Evolutionary conservation across 2,888 invertebrate species (phyloP), one percentile per base, ranked within the genome.

Genomic region (Monoplex corrugatus): DNA sequence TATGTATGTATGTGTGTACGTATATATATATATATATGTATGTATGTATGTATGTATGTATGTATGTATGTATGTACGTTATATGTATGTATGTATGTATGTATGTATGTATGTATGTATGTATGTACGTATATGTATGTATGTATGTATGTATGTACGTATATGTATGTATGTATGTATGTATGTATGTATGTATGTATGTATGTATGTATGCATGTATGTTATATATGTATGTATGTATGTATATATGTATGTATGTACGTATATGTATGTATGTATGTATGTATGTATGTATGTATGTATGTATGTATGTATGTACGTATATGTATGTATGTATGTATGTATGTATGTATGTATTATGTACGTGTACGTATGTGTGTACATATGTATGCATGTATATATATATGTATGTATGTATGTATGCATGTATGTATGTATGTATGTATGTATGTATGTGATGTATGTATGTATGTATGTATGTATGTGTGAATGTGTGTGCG

Each of bases 111-210:
- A 6, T 68, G n/a, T 68, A 6, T 68, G 63, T 68, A 6, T 68
- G 63, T 63, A 0, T n/a, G n/a, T n/a, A n/a, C 19, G 19, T 50
- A 1, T 50, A 1, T 50, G 50, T 50, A 0, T 50, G 50, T 38
- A 43, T 35, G 32, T 32, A 38, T 32, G n/a, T n/a, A 32, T 57
- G 57, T 8, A 45, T 45, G 57, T 13, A 23, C 5, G 13, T 86
- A 35, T 63, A 63, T 57, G 63, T 63, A 63, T 86, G 38, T 86
- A 86, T 63, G 63, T 86, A 86, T 86, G 63, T 86, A 86, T 63
- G 63, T 63, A 86, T 86, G 63, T 68, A 86, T 86, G 63, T 8
- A 86, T 86, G 45, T 6, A 85, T 85, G 45, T 2, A 6, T 63
- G 50, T 50, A 2, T 85, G n/a, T 32, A 44, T 44, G n/a, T 84